Conservation (phyloP, 2,797 vertebrate species). For the Typhlichthys eigenmanni region DNA sequence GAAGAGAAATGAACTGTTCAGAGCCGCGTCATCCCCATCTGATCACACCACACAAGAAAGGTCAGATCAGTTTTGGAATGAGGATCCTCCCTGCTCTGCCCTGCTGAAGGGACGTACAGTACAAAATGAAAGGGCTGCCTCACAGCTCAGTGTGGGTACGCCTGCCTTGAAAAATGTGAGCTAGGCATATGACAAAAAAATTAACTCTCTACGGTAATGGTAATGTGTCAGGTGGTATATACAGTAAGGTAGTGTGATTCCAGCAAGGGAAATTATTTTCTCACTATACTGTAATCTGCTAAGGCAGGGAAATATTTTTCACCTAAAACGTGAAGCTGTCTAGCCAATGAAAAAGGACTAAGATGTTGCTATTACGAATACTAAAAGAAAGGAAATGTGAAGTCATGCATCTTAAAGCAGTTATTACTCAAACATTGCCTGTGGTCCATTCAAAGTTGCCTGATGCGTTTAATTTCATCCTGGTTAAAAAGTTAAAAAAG, state of each 20-base stretch:
- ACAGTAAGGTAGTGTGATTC: neutral
- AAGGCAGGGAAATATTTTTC: constrained; percentile 21
- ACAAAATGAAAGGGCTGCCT: constrained; percentile 35
- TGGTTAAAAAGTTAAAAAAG: constrained; percentile 28
- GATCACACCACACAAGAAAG: constrained; percentile 78
- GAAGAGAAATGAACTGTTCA: constrained; percentile 85
- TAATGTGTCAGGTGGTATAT: neutral
- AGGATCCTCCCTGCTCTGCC: constrained; percentile 62
- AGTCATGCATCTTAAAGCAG: constrained; percentile 11
- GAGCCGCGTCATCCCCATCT: constrained; percentile 77
- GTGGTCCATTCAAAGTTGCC: constrained; percentile 13
- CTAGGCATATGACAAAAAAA: constrained; percentile 35
- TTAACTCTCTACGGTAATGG: neutral
- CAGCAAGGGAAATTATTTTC: neutral
- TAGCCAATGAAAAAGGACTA: neutral
- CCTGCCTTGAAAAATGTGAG: constrained; percentile 32
- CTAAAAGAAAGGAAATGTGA: constrained; percentile 13
- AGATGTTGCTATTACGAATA: constrained; percentile 14
- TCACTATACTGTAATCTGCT: neutral
- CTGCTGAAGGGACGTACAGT: constrained; percentile 52
- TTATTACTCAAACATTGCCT: constrained; percentile 27
- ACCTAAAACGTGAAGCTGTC: constrained; percentile 8
- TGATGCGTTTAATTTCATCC: constrained; percentile 40
- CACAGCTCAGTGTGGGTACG: constrained; percentile 65
- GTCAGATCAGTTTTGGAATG: constrained; percentile 71